Evolutionary conservation across 2,888 invertebrate genomes (phyloP).

Genomic region (Taenaris catops): DNA sequence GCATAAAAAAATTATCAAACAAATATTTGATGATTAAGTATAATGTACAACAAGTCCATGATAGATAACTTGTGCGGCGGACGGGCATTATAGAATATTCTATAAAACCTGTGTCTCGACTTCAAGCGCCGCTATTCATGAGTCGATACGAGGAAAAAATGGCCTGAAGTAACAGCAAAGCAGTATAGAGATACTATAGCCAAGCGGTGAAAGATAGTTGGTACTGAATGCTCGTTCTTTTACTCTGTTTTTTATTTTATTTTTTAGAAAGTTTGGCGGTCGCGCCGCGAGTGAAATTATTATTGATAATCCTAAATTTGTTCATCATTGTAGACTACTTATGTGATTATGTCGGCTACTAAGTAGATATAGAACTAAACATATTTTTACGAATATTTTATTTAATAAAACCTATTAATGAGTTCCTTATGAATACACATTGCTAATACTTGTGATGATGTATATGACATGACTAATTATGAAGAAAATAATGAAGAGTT

Average conservation of each 20-base stretch:
- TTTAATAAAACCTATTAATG: no score
- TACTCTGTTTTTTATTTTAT: slow-evolving; percentile 64
- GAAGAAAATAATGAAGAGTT: slow-evolving; percentile 43
- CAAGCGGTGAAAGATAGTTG: slow-evolving; percentile 72
- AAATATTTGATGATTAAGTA: no score
- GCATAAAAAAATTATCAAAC: no score
- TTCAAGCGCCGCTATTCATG: slow-evolving; percentile 16
- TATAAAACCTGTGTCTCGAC: slow-evolving; percentile 1
- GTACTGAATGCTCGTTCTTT: slow-evolving; percentile 69
- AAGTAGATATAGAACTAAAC: no score
- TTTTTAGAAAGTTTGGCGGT: slow-evolving; percentile 77
- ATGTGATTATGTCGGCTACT: slow-evolving; percentile 46
- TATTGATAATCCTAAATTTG: slow-evolving; percentile 58
- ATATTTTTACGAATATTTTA: no score
- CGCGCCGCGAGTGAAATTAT: slow-evolving; percentile 72
- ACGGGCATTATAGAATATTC: no score
- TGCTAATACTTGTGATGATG: slow-evolving; percentile 11
- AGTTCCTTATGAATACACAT: no score
- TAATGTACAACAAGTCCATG: no score
- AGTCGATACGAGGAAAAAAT: slow-evolving; percentile 32
- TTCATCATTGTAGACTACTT: slow-evolving; percentile 59
- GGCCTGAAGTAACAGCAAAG: slow-evolving; percentile 29
- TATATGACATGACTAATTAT: slow-evolving; percentile 19
- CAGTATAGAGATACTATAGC: slow-evolving; percentile 49
- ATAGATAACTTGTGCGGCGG: not conserved